These are phyloP conservation scores for Laspeyria flexula DNA, from an alignment of 2,888 invertebrate species.

Conservation along the genomic window DNA sequence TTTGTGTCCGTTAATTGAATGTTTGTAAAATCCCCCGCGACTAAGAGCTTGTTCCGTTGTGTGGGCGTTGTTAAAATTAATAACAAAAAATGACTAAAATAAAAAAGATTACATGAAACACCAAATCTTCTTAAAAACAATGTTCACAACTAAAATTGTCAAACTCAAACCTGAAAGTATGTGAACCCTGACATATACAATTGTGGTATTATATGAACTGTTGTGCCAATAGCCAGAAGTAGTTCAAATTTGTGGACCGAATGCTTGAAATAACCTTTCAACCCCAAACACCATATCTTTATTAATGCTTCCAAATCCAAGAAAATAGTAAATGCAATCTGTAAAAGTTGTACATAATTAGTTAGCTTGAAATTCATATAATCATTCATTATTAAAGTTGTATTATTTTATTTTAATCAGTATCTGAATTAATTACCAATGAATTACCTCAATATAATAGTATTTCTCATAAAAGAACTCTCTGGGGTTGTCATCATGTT, in stretches of 20 bases:
- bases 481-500: constrained; percentile 94
- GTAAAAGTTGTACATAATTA: too few relatives aligned
- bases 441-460: constrained; percentile 93
- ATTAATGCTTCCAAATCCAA: constrained; percentile 97
- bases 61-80: too few relatives aligned
- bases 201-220: constrained; percentile 96
- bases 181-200: constrained; percentile 97
- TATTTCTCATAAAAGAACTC: constrained; percentile 95
- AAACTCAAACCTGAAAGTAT: constrained; percentile 93
- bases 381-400: too few relatives aligned
- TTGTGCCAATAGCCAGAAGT: constrained; percentile 96
- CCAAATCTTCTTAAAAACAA: neutral
- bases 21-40: too few relatives aligned
- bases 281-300: constrained; percentile 99
- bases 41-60: too few relatives aligned
- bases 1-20: too few relatives aligned
- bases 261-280: constrained; percentile 97
- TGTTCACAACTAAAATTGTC: neutral
- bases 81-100: too few relatives aligned
- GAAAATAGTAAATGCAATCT: constrained; percentile 97
- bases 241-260: constrained; percentile 99
- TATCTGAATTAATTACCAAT: too few relatives aligned
- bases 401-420: too few relatives aligned
- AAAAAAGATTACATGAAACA: too few relatives aligned
- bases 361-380: too few relatives aligned